Base-by-base conservation (phyloP, 1,140 invertebrate genomes). In the Apis cerana region DNA sequence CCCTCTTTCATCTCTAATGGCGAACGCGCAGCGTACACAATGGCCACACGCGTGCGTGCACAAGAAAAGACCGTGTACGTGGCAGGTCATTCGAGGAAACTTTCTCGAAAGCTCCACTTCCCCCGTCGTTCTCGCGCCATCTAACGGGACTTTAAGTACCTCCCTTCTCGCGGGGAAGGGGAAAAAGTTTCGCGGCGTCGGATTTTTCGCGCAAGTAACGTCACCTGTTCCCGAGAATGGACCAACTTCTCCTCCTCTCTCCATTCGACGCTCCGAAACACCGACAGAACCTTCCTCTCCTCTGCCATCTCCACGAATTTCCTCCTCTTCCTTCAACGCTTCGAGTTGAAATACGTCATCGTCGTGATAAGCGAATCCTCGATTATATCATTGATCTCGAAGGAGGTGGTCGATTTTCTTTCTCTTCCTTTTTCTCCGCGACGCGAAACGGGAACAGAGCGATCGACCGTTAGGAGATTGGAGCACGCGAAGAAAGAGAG, bases 141-240 rank as follows among this genome's bases (percentile, higher is more conserved):
- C 89, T 89, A 90, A 89, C 88, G 88, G 86, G 79, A 89, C 86
- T 90, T 90, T 90, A 89, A 90, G 89, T 88, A 88, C 84, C 80
- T 62, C 13, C 61, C 33, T 4, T 86, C 68, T 79, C 65, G 77
- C 50, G 82, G 71, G 10, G 72, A 3, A 33, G 58, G 52, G 80
- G 87, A 81, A 84, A 88, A 88, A 85, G 77, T 87, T 89, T 81
- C 74, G 82, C 82, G 68, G 86, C 33, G 33, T 33, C 81, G 85
- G 70, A 89, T 88, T 86, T 88, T 86, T 88, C 85, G 85, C 75
- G 75, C 81, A 77, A 87, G 77, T 75, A 84, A 87, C 82, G 86
- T 87, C 85, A 87, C 86, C 86, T 77, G 72, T 67, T 75, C 85
- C 33, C 75, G 74, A 50, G 72, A 76, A 76, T 48, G 50, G 65